Conservation (phyloP, 2,113 vertebrate species). For the Phodopus roborovskii region DNA sequence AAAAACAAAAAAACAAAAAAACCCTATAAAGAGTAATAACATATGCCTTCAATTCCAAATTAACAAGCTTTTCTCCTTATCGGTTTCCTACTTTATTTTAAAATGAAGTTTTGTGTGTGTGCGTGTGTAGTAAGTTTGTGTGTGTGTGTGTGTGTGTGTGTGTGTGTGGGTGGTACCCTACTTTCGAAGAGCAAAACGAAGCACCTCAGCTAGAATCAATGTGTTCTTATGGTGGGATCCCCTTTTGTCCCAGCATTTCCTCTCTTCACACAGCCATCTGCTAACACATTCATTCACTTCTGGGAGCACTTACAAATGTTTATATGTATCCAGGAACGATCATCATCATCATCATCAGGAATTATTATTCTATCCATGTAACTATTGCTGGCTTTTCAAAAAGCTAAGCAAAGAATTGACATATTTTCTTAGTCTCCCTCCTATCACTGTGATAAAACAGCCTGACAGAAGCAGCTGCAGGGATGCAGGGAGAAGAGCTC, state of each 20-base stretch:
- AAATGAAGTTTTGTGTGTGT: neutral
- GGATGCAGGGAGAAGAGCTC: too few relatives aligned
- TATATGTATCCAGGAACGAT: neutral
- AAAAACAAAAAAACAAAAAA: too few relatives aligned
- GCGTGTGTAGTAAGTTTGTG: neutral
- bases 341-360: neutral
- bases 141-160: too few relatives aligned
- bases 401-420: neutral
- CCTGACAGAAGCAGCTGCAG: neutral
- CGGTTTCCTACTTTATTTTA: neutral
- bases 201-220: neutral
- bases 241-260: neutral
- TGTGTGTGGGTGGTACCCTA: neutral
- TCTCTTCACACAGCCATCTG: neutral
- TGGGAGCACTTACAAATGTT: neutral
- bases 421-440: neutral
- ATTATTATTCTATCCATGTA: neutral
- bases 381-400: neutral
- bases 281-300: neutral
- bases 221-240: neutral
- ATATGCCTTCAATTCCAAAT: neutral
- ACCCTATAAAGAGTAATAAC: neutral
- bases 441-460: neutral
- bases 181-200: conserved; percentile 25
- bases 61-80: neutral